Evolutionary conservation across 2,113 vertebrate genomes (phyloP), one percentile per base, ranked within the genome.

Genomic region (Lagopus muta): DNA sequence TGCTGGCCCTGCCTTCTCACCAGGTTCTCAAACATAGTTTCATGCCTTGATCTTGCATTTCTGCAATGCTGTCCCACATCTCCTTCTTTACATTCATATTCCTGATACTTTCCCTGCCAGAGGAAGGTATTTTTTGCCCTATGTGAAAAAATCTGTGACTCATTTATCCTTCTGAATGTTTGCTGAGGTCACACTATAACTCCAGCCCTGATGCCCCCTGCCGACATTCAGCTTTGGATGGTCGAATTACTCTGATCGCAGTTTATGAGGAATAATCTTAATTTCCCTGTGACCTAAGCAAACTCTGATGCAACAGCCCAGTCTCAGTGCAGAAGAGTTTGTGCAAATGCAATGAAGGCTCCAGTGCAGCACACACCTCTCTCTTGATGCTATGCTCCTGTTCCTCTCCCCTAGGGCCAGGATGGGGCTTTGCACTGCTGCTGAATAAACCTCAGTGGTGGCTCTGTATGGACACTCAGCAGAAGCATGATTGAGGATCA

Each of bases 331-430:
- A 75, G 66, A 72, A 67, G 5, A 14, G 6, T 0, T 21, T 74
- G 5, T 58, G 42, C 52, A 85, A 85, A 67, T 8, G 12, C 2
- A 9, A 47, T 45, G 57, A 66, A 71, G 18, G 75, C 6, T 64
- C 75, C 0, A 3, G n/a, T 76, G n/a, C n/a, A 55, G 6, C 10
- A 64, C 30, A 34, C 2, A 10, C 2, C 5, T 55, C 25, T 57
- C 58, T 43, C 52, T n/a, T 28, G 65, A 13, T 42, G 1, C 3
- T 57, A 32, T 21, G 22, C 30, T 89, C 50, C 45, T 0, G 0
- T 14, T 73, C 43, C 8, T 22, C 19, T 34, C 3, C 24, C 11
- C 13, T 3, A 2, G 21, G 18, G 28, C 42, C 69, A 71, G 45
- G 61, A 76, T 13, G 48, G 67, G 45, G 13, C 32, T 30, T 12